phyloP scores from a whole-genome alignment of 1,140 invertebrate genomes.

The Venustaconcha ellipsiformis region DNA sequence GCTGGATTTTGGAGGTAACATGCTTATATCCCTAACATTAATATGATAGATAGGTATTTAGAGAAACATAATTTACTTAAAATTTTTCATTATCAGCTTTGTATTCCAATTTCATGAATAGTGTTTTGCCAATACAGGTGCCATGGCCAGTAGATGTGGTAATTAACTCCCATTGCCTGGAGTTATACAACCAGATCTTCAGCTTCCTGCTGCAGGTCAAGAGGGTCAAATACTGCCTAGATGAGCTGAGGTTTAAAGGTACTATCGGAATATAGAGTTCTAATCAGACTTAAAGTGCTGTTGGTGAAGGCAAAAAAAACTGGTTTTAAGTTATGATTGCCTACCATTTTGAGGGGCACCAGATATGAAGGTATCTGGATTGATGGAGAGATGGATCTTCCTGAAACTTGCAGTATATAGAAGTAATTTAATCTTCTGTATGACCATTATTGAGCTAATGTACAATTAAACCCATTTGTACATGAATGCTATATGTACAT shows the following conservation, averaged over 20 bases:
- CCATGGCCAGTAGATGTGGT: conserved; percentile 73
- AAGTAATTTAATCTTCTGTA: neutral
- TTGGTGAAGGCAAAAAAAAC: too few species aligned
- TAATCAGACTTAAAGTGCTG: neutral
- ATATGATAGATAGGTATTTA: too few species aligned
- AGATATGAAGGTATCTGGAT: neutral
- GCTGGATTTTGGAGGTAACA: too few species aligned
- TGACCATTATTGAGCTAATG: too few species aligned
- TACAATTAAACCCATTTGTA: too few species aligned
- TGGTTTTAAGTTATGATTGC: neutral
- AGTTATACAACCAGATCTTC: conserved; percentile 76
- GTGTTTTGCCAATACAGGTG: conserved; percentile 60
- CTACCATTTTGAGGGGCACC: neutral
- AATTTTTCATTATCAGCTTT: too few species aligned
- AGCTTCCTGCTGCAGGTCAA: conserved; percentile 75
- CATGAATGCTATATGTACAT: too few species aligned
- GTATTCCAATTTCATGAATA: too few species aligned
- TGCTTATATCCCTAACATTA: too few species aligned
- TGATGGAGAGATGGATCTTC: neutral
- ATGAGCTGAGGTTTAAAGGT: conserved; percentile 72
- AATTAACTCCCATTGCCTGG: conserved; percentile 71
- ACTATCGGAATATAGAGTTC: conserved; percentile 11
- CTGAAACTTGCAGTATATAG: neutral
- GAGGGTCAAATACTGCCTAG: conserved; percentile 75
- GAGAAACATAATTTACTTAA: too few species aligned